Percentiles rank a stretch among this genome's conserved stretches.
These are phyloP conservation scores for Lochmaea capreae DNA, from an alignment of 2,888 invertebrate species.

Conservation along the genomic window DNA sequence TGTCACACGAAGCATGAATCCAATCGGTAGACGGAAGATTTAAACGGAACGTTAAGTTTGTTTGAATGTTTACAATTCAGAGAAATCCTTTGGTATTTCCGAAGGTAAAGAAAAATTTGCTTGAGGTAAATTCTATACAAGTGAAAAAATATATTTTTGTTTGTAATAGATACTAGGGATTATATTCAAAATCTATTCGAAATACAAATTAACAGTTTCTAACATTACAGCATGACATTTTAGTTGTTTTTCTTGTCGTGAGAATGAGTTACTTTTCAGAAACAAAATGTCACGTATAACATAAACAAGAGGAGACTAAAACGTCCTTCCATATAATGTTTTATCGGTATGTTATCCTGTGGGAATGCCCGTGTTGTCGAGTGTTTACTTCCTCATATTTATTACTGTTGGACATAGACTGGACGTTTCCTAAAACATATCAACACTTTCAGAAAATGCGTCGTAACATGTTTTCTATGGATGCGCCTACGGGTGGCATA, in stretches of 20 bases:
- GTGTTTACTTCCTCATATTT: constrained; percentile 13
- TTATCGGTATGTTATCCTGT: constrained; percentile 12
- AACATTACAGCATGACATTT: no score
- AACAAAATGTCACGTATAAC: background rate
- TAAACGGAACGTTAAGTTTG: background rate
- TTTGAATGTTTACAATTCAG: background rate
- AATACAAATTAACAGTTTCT: no score
- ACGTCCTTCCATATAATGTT: constrained; percentile 13
- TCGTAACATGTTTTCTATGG: no score
- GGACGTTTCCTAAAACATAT: constrained; percentile 1
- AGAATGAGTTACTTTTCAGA: no score
- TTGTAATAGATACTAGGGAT: no score
- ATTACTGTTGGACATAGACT: background rate
- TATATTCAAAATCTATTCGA: no score
- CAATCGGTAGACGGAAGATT: background rate
- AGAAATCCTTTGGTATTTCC: background rate
- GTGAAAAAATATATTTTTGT: background rate
- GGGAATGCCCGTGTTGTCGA: constrained; percentile 5
- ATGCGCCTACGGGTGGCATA: no score
- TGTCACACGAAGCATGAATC: constrained; percentile 5
- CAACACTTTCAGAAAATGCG: background rate
- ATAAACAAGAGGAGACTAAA: background rate
- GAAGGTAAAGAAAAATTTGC: background rate
- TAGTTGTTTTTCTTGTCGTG: no score
- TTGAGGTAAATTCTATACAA: background rate